Evolutionary conservation across 1,140 invertebrate genomes (phyloP), one percentile per base, ranked within the genome.

Genomic region (Cyphomyrmex costatus): DNA sequence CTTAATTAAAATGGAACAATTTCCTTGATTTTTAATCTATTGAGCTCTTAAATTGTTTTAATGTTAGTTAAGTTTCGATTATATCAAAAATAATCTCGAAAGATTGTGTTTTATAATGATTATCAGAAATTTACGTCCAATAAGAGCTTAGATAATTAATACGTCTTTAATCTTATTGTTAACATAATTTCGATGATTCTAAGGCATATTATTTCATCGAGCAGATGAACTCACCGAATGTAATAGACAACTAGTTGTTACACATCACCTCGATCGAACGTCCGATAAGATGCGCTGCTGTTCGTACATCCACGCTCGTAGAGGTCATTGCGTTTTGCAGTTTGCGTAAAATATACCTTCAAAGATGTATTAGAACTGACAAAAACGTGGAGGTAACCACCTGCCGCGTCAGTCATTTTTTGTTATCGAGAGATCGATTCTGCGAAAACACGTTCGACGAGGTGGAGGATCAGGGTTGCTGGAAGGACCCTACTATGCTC

Each of bases 271-370:
- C 85, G 89, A 89, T 90, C 63, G 88, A 56, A 42, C 16, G 42
- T 16, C 4, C 60, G 88, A 89, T 89, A 79, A 21, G 19, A 76
- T 42, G 66, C 53, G 36, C 53, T 24, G 16, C 65, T 24, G 16
- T 30, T 63, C 24, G 14, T 21, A 49, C 51, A n/a, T 60, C 42
- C 42, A 27, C 46, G 86, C 73, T 66, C 49, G 77, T 83, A 89
- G 88, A 90, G 91, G 91, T 51, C 88, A 86, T 76, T 91, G 88
- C 88, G 90, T 88, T 93, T 92, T 92, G 92, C 89, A 88, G 87
- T 42, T 80, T 74, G 90, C 90, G 88, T 84, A 88, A 89, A 89
- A 80, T 70, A 58, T 73, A 80, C 51, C 92, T 92, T 80, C 84
- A 46, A n/a, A 79, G 61, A 77, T 21, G 33, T 51, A 51, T 79